Percentiles rank a stretch among this genome's conserved stretches.
Evolutionary conservation across 2,797 vertebrate genomes (phyloP).

Genomic region (Sebastes kiyomatsui): DNA sequence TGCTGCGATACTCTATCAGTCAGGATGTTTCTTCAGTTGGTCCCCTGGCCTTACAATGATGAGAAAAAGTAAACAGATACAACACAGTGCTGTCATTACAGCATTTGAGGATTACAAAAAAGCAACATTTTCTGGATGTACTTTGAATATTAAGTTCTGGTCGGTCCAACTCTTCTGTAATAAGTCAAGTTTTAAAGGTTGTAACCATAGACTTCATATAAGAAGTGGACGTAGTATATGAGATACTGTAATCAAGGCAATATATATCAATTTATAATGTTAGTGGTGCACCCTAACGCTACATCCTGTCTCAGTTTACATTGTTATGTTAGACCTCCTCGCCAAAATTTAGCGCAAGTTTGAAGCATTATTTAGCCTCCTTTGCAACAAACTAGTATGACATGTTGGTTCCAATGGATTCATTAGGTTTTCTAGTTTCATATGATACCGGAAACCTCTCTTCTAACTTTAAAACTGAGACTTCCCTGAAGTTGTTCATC

Average conservation of each 20-base stretch:
- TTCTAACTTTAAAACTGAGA: too few relatives aligned
- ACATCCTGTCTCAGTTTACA: too few relatives aligned
- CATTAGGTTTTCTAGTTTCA: too few relatives aligned
- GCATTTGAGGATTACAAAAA: neutral
- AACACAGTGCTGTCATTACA: constrained; percentile 7
- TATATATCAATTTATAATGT: too few relatives aligned
- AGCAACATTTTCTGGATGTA: neutral
- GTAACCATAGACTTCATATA: neutral
- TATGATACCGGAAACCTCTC: too few relatives aligned
- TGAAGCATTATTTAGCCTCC: too few relatives aligned
- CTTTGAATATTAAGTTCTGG: neutral
- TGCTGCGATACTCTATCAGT: constrained; percentile 53
- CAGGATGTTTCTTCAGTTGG: constrained; percentile 44
- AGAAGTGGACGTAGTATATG: neutral
- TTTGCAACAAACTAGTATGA: too few relatives aligned
- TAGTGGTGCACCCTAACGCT: too few relatives aligned
- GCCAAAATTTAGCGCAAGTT: too few relatives aligned
- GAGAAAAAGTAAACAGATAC: constrained; percentile 46
- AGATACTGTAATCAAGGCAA: too few relatives aligned
- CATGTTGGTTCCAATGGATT: too few relatives aligned
- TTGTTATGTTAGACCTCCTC: too few relatives aligned
- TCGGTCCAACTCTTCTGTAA: neutral
- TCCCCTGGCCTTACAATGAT: constrained; percentile 44
- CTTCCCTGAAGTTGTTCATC: neutral
- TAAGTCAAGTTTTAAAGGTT: neutral